phyloP scores from a whole-genome alignment of 2,888 invertebrate genomes.

The Mesodorylaimus sp. region DNA sequence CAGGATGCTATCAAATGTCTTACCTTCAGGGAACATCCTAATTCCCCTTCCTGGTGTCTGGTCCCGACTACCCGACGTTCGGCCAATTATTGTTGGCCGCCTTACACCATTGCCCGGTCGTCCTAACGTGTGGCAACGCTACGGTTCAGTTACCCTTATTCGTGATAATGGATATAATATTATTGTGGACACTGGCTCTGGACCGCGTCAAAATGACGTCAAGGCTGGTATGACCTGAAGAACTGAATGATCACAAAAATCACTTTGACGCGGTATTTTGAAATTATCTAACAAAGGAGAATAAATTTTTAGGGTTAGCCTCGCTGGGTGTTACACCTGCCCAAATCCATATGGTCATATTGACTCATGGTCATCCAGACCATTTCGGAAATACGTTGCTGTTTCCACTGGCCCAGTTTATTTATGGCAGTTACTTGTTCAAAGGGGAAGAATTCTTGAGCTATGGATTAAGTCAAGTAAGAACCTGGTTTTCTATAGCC shows the following conservation, averaged over 20 bases:
- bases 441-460: neutral
- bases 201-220: neutral
- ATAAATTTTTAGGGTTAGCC: neutral
- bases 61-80: no score
- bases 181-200: neutral
- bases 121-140: no score
- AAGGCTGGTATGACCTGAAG: neutral
- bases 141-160: neutral
- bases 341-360: neutral
- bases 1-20: neutral
- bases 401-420: neutral
- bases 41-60: neutral
- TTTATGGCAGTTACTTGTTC: neutral
- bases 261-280: no score
- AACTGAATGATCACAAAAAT: no score
- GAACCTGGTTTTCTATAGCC: no score
- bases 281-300: no score
- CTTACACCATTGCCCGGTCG: no score
- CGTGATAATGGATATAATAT: neutral
- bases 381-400: neutral
- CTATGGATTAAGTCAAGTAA: neutral
- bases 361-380: slow-evolving; percentile 1
- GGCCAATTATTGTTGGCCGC: no score
- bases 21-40: neutral
- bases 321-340: neutral